Evolutionary conservation across 53 echinoderm and acorn worm genomes (phyloP), one percentile per base, ranked within the genome.

Genomic region (Patiria pectinifera): DNA sequence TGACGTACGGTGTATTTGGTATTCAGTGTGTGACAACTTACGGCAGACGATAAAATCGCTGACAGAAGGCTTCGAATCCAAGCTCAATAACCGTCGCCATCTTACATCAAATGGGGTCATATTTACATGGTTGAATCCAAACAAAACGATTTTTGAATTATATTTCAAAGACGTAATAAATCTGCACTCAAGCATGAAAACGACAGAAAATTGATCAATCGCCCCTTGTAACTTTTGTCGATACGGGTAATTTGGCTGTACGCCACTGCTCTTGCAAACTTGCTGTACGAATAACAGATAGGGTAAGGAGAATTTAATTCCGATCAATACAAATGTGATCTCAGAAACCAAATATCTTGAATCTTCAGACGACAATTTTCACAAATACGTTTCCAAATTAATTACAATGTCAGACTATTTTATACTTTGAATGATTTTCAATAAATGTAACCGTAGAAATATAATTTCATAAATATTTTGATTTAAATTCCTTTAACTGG

Each of bases 101-200:
- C 85, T 69, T 88, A 81, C 71, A 78, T 82, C 75, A 82, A 93
- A 93, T 72, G 22, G 82, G 35, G 82, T 88, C 88, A 71, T 78
- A 78, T 74, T 71, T 61, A 53, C 75, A 82, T 87, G 87, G 87
- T 93, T 82, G 74, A 63, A 82, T 76, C 93, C 82, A 87, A 93
- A 93, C 82, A 82, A 88, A 93, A 72, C 71, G 87, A 87, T 82
- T 82, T 93, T 93, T 76, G 85, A 82, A 87, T 93, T 83, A 79
- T 62, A 70, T 12, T 87, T 88, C 87, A 75, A 74, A 87, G 82
- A 88, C 48, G 83, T 87, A 59, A 87, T 83, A 87, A 82, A 82
- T 87, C 76, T 87, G 86, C 95, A 95, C 66, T 95, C 93, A 95
- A 93, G 95, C 95, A 95, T 95, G 93, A 93, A 93, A 95, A 91